A percentile compares a stretch with the other conserved stretches of the same genome.
phyloP scores from a whole-genome alignment of 1,140 invertebrate species.

The Drosophila sp. region DNA sequence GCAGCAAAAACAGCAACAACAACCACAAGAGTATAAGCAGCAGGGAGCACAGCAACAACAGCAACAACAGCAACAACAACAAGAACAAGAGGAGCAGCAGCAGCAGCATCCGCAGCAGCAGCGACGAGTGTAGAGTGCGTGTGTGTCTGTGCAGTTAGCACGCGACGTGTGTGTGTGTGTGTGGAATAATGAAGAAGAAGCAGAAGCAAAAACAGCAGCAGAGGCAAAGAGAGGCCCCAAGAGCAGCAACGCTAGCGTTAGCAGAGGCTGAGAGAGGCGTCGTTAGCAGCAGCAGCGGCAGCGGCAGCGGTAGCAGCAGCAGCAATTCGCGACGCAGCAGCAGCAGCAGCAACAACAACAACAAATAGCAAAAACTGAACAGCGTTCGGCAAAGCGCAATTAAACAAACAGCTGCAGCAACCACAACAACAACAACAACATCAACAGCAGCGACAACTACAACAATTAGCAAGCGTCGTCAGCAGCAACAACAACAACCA shows the following conservation, averaged over 20 bases:
- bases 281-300: slow-evolving; percentile 44
- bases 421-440: not conserved
- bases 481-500: slow-evolving; percentile 10
- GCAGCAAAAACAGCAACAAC: slow-evolving; percentile 21
- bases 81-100: slow-evolving; percentile 31
- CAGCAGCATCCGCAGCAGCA: slow-evolving; percentile 25
- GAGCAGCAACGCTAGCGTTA: slow-evolving; percentile 49
- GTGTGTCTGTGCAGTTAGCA: slow-evolving; percentile 48
- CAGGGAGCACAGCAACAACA: slow-evolving; percentile 21
- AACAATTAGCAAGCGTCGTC: slow-evolving; percentile 14
- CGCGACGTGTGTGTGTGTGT: slow-evolving; percentile 69
- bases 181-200: slow-evolving; percentile 78
- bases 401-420: slow-evolving; percentile 39
- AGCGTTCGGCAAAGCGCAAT: slow-evolving; percentile 77
- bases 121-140: slow-evolving; percentile 55
- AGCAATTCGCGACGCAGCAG: slow-evolving; percentile 68
- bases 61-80: slow-evolving; percentile 19
- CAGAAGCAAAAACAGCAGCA: slow-evolving; percentile 71
- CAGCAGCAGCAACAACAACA: slow-evolving; percentile 72
- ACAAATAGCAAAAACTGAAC: slow-evolving; percentile 78
- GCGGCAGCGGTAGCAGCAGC: slow-evolving; percentile 51
- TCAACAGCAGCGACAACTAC: slow-evolving; percentile 9
- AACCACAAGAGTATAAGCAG: slow-evolving; percentile 20
- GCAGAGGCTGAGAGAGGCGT: slow-evolving; percentile 41
- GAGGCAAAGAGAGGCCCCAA: slow-evolving; percentile 41